These are phyloP conservation scores for Cranoglanis bouderius DNA, from an alignment of 2,113 vertebrate genomes.

Conservation along the genomic window DNA sequence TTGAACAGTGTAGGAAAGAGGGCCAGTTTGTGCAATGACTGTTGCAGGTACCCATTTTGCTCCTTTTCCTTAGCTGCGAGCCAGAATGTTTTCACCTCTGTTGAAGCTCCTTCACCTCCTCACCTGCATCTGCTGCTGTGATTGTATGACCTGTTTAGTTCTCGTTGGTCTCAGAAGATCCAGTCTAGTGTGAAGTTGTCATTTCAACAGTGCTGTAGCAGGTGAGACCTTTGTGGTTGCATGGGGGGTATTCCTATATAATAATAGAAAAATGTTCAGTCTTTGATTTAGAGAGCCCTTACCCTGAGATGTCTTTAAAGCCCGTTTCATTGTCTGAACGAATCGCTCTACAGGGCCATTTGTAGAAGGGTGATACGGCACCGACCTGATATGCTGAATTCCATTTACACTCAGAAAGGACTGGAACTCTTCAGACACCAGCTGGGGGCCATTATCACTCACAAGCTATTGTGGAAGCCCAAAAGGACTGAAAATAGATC, in stretches of 20 bases:
- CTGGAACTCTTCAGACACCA: conserved; percentile 26
- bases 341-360: conserved; percentile 30
- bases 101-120: neutral
- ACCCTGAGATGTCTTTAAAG: neutral
- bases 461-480: conserved; percentile 25
- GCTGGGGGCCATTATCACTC: conserved; percentile 38
- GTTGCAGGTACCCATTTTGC: conserved; percentile 31
- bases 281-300: neutral
- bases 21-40: conserved; percentile 38
- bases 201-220: too few relatives aligned
- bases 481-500: conserved; percentile 33
- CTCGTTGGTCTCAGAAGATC: conserved; percentile 31
- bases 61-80: neutral
- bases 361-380: conserved; percentile 17
- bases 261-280: conserved; percentile 21
- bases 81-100: conserved; percentile 6
- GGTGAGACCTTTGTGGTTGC: neutral
- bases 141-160: neutral
- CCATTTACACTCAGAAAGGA: conserved; percentile 13
- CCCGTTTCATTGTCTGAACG: conserved; percentile 40
- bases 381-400: conserved; percentile 36
- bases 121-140: conserved; percentile 13
- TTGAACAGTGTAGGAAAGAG: conserved; percentile 38
- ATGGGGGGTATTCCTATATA: conserved; percentile 30
- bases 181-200: conserved; percentile 5